Evolutionary conservation across 2,113 vertebrate species (phyloP).

Genomic region (Hydrochoerus hydrochaeris): DNA sequence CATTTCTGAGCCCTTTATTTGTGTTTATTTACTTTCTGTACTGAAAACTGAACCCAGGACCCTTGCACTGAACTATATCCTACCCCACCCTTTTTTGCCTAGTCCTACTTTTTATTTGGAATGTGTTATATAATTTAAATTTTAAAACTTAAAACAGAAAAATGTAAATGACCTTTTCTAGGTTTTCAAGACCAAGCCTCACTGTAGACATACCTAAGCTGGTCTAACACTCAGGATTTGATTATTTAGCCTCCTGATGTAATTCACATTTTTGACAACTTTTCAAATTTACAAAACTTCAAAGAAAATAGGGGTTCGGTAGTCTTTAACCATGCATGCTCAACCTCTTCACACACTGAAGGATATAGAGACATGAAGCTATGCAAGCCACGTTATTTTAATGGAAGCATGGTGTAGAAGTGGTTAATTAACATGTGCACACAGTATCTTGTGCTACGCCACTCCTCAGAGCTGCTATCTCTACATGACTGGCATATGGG

Average conservation of each 20-base stretch:
- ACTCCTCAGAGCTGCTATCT: background rate
- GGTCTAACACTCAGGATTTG: background rate
- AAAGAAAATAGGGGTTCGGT: background rate
- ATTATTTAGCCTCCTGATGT: background rate
- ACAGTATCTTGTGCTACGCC: background rate
- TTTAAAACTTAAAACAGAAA: constrained; percentile 30
- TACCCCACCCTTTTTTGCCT: background rate
- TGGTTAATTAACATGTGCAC: background rate
- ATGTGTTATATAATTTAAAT: constrained; percentile 12
- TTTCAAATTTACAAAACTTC: background rate
- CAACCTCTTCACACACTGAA: background rate
- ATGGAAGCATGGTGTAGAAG: background rate
- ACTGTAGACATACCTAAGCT: background rate
- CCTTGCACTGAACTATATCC: background rate
- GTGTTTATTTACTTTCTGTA: background rate
- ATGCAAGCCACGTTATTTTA: background rate
- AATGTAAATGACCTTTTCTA: background rate
- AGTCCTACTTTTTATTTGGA: background rate
- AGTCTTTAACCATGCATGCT: background rate
- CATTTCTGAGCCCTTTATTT: background rate
- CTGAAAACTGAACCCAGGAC: too few species aligned
- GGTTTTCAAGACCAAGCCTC: background rate
- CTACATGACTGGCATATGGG: background rate
- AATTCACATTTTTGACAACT: background rate
- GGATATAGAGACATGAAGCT: background rate